Conservation (phyloP, 2,888 invertebrate species). For the Bugulina stolonifera region DNA sequence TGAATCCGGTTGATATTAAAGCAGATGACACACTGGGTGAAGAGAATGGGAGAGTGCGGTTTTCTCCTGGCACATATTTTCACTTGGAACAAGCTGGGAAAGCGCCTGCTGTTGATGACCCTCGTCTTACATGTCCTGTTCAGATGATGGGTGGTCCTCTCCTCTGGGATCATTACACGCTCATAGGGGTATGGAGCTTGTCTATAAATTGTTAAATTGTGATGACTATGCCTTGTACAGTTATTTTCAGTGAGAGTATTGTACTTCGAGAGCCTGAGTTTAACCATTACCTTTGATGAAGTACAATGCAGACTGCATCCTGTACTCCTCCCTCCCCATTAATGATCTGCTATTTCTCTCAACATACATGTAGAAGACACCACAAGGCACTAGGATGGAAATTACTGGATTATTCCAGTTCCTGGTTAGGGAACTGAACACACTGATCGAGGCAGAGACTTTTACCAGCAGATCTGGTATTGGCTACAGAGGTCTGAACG, state of each 20-base stretch:
- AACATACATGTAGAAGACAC: background rate
- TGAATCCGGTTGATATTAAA: too few relatives aligned
- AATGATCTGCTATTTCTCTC: too few relatives aligned
- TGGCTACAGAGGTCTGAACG: background rate
- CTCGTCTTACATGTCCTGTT: background rate
- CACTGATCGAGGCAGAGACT: background rate
- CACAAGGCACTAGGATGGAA: slow-evolving; percentile 22
- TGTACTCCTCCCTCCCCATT: too few relatives aligned
- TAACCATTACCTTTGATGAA: too few relatives aligned
- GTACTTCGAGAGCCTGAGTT: too few relatives aligned
- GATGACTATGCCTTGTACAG: too few relatives aligned
- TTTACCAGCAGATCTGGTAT: background rate
- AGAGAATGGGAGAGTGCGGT: too few relatives aligned
- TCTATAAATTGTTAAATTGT: too few relatives aligned
- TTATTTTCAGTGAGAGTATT: too few relatives aligned
- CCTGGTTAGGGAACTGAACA: slow-evolving; percentile 31
- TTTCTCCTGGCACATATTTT: background rate
- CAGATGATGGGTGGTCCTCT: background rate
- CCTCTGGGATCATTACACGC: background rate
- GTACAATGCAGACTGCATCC: too few relatives aligned
- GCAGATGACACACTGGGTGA: too few relatives aligned
- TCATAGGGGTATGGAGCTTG: background rate
- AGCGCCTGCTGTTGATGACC: background rate
- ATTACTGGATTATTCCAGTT: slow-evolving; percentile 31
- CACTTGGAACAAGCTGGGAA: too few relatives aligned